These are phyloP conservation scores for Charanyca ferruginea DNA, from an alignment of 2,888 invertebrate genomes.

Conservation along the genomic window DNA sequence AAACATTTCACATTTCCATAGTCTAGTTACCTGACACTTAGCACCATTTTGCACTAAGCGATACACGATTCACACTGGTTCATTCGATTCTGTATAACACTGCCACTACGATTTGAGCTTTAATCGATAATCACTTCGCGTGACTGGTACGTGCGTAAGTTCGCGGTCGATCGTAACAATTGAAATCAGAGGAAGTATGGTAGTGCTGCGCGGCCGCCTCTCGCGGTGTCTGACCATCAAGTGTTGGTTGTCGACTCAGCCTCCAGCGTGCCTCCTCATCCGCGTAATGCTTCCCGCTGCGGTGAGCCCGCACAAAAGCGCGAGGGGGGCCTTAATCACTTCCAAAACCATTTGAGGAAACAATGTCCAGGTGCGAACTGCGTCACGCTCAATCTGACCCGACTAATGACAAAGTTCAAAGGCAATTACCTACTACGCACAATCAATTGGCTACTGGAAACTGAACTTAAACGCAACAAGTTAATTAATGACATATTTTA, in stretches of 20 bases:
- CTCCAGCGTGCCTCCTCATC: slow-evolving; percentile 81
- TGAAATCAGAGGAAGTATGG: slow-evolving; percentile 33
- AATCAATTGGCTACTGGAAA: slow-evolving; percentile 39
- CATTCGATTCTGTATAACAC: slow-evolving; percentile 66
- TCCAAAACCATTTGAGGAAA: slow-evolving; percentile 75
- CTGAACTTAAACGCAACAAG: slow-evolving; percentile 20
- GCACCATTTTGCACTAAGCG: slow-evolving; percentile 83
- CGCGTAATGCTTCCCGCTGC: slow-evolving; percentile 77
- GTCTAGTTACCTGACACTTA: slow-evolving; percentile 84
- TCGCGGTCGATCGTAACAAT: slow-evolving; percentile 58
- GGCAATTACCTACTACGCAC: slow-evolving; percentile 67
- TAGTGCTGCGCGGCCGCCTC: slow-evolving; percentile 71
- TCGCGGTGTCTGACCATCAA: slow-evolving; percentile 75
- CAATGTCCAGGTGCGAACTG: slow-evolving; percentile 76
- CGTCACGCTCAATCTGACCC: slow-evolving; percentile 76
- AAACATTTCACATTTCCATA: slow-evolving; percentile 57
- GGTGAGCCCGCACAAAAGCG: slow-evolving; percentile 66
- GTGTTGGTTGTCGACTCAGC: slow-evolving; percentile 75
- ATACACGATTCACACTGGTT: slow-evolving; percentile 68
- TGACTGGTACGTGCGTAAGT: slow-evolving; percentile 58
- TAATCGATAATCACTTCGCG: slow-evolving; percentile 60
- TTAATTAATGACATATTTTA: slow-evolving; percentile 30
- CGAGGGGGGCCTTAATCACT: slow-evolving; percentile 74
- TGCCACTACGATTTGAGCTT: slow-evolving; percentile 54
- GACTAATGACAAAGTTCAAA: slow-evolving; percentile 69